Evolutionary conservation across 2,888 invertebrate species (phyloP), one percentile per base, ranked within the genome.

Genomic region (Agrotis clavis): DNA sequence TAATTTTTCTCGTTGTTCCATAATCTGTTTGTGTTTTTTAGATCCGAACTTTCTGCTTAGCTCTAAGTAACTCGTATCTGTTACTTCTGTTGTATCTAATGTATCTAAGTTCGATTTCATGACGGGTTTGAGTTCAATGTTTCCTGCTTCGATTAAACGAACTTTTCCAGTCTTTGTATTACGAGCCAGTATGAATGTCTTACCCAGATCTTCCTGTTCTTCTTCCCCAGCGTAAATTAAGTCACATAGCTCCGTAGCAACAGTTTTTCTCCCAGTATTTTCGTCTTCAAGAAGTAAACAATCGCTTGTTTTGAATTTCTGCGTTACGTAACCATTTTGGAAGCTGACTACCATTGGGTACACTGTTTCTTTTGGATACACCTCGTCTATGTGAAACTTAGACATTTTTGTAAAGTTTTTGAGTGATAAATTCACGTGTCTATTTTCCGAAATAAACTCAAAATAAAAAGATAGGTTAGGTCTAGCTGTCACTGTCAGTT

Each of bases 31-130:
- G 0, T 94, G 93, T 85, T 95, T 97, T 79, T 97, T 97, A 0
- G 97, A 97, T 2, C 97, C 97, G 86, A 97, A 97, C 79, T 97
- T 96, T 84, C 97, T 97, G 61, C 97, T 97, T 0, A 97, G 90
- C 66, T 96, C 96, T 30, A 94, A 85, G 57, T 89, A 84, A 25
- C 92, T 94, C 0, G 90, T 92, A 21, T 95, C 93, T 0, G 89
- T 67, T 0, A 83, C 47, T 11, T 90, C 86, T 0, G 89, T 66
- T 0, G 86, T 66, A 11, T 90, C 87, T 2, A 87, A 51, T 0
- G 86, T 66, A 11, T 90, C 87, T 3, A 87, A 51, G 1, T 91
- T 87, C 0, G 77, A 81, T 72, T 89, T 89, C 0, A 93, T 21
- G 0, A 86, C 47, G 0, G 95, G 94, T 83, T 92, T 93, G 1